Evolutionary conservation across 1,140 invertebrate genomes (phyloP).

Genomic region (Drosophila aff.): DNA sequence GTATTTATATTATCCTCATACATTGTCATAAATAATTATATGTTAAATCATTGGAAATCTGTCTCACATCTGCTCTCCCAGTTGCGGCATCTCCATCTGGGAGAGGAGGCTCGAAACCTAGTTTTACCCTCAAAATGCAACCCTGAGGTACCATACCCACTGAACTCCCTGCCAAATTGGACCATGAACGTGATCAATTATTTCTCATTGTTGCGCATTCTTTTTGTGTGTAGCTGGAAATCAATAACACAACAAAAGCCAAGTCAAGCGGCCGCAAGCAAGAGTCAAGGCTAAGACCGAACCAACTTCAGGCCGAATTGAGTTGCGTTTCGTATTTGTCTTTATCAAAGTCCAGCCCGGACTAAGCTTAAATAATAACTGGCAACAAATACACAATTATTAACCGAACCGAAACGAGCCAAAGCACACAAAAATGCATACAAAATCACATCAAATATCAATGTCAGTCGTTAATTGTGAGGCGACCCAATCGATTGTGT

Average conservation of each 20-base stretch:
- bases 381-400: slow-evolving; percentile 68
- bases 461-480: slow-evolving; percentile 73
- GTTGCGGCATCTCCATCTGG: slow-evolving; percentile 42
- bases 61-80: slow-evolving; percentile 8
- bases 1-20: neutral
- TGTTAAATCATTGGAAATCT: neutral
- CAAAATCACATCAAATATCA: slow-evolving; percentile 77
- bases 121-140: slow-evolving; percentile 37
- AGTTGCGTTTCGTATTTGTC: slow-evolving; percentile 51
- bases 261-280: slow-evolving; percentile 39
- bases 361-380: slow-evolving; percentile 80
- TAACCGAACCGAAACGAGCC: slow-evolving; percentile 14
- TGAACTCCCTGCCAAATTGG: slow-evolving; percentile 55
- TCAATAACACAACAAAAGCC: slow-evolving; percentile 69
- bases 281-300: slow-evolving; percentile 72
- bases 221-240: slow-evolving; percentile 56
- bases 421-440: slow-evolving; percentile 57
- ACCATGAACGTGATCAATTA: slow-evolving; percentile 83
- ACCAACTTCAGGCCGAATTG: slow-evolving; percentile 32
- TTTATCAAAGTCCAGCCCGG: slow-evolving; percentile 56
- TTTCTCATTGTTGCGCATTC: slow-evolving; percentile 74
- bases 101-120: slow-evolving; percentile 16
- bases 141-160: slow-evolving; percentile 51
- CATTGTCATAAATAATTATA: too few species aligned
- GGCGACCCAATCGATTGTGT: slow-evolving; percentile 41